Conservation (phyloP, 2,888 invertebrate genomes). For the Diplolepis rosae region DNA sequence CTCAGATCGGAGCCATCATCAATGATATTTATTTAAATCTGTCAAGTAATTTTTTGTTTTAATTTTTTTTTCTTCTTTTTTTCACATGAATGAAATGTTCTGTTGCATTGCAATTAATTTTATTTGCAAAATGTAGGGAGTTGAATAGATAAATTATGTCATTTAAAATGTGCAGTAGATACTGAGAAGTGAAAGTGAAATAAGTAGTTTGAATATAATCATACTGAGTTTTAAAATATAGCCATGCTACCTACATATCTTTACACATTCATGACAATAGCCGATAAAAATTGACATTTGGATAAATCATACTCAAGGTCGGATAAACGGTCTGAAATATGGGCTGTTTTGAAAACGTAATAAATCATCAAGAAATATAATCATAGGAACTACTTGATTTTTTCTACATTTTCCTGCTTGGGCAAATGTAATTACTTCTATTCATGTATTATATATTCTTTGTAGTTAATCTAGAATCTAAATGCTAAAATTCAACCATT, state of each 20-base stretch:
- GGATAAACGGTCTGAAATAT: slow-evolving; percentile 10
- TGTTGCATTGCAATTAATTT: too few species aligned
- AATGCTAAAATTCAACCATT: too few species aligned
- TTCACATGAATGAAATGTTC: too few species aligned
- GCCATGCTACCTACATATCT: slow-evolving; percentile 6
- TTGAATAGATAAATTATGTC: too few species aligned
- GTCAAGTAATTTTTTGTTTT: too few species aligned
- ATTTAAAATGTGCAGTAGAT: slow-evolving; percentile 8
- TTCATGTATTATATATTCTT: too few species aligned
- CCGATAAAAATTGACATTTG: slow-evolving; percentile 10
- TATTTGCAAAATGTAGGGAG: too few species aligned
- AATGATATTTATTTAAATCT: too few species aligned
- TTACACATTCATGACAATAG: slow-evolving; percentile 24
- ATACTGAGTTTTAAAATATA: slow-evolving; percentile 6
- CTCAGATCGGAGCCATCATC: too few species aligned
- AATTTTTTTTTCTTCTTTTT: too few species aligned
- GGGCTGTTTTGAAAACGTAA: slow-evolving; percentile 1
- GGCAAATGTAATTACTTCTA: too few species aligned
- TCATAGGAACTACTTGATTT: neutral
- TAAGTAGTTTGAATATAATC: slow-evolving; percentile 17
- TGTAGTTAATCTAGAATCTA: too few species aligned
- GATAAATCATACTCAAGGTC: slow-evolving; percentile 25
- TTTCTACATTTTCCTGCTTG: neutral
- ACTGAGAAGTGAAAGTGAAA: slow-evolving; percentile 24
- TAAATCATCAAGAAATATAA: neutral